These are phyloP conservation scores for Atrichornis clamosus DNA, from an alignment of 2,113 vertebrate genomes.

Conservation along the genomic window DNA sequence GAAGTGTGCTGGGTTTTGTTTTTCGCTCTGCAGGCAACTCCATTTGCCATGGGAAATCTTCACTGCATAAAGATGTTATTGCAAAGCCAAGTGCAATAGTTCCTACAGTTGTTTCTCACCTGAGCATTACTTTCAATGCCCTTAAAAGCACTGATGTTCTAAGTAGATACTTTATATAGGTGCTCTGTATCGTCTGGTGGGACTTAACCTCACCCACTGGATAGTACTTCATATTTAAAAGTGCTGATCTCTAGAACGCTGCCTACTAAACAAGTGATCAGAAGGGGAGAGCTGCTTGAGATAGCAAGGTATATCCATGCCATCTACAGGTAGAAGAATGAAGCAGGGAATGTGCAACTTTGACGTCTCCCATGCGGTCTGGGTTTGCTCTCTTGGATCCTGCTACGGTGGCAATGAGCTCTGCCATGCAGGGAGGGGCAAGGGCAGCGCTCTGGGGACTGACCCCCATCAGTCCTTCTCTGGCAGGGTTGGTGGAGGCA, in stretches of 20 bases:
- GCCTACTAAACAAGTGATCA: neutral
- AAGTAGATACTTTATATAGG: neutral
- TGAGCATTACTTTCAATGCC: neutral
- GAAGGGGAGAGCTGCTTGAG: neutral
- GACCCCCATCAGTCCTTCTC: neutral
- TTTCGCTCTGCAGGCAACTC: neutral
- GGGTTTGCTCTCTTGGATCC: neutral
- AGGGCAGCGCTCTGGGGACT: neutral
- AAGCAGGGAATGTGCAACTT: neutral
- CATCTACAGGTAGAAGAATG: constrained; percentile 48
- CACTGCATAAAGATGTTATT: neutral
- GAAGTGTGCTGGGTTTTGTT: neutral
- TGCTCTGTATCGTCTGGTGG: neutral
- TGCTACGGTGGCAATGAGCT: neutral
- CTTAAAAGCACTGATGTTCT: neutral
- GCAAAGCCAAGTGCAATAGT: neutral
- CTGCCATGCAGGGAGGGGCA: neutral
- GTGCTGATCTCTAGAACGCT: neutral
- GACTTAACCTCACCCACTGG: neutral
- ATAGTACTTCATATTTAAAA: neutral
- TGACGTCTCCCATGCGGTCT: neutral
- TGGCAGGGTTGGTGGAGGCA: neutral
- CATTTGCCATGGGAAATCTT: neutral
- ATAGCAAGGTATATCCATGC: constrained; percentile 33
- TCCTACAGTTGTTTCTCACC: neutral